Evolutionary conservation across 2,113 vertebrate genomes (phyloP).

Genomic region (Phalacrocorax pelagicus): DNA sequence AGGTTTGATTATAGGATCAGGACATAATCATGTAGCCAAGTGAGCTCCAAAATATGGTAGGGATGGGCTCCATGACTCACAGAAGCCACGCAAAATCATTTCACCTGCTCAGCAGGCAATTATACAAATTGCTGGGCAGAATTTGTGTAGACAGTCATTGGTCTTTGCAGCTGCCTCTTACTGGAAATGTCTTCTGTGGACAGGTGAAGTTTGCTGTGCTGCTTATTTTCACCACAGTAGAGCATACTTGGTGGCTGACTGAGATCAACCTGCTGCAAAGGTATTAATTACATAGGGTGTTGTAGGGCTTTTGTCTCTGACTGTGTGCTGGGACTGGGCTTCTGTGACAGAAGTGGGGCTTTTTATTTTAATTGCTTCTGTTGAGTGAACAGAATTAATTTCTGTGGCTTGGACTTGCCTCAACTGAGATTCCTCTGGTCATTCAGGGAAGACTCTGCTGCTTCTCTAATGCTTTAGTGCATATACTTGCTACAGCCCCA

Average conservation of each 20-base stretch:
- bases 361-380: not conserved
- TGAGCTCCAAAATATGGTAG: not conserved
- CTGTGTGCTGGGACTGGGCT: not conserved
- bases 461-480: not conserved
- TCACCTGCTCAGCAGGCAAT: slow-evolving; percentile 17
- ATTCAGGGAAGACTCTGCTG: not conserved
- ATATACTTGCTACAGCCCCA: not conserved
- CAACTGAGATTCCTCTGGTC: not conserved
- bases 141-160: not conserved
- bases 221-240: not conserved
- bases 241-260: not conserved
- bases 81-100: not conserved
- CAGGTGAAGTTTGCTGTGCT: not conserved
- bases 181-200: not conserved
- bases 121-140: slow-evolving; percentile 3
- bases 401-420: not conserved
- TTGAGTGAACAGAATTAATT: not conserved
- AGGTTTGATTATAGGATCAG: slow-evolving; percentile 50
- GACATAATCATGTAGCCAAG: not conserved
- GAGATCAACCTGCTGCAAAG: not conserved
- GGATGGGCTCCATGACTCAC: slow-evolving; percentile 5
- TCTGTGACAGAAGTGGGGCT: not conserved
- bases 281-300: not conserved
- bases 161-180: not conserved
- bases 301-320: not conserved